Evolutionary conservation across 2,113 vertebrate species (phyloP), one percentile per base, ranked within the genome.

Genomic region (Misgurnus anguillicaudatus): DNA sequence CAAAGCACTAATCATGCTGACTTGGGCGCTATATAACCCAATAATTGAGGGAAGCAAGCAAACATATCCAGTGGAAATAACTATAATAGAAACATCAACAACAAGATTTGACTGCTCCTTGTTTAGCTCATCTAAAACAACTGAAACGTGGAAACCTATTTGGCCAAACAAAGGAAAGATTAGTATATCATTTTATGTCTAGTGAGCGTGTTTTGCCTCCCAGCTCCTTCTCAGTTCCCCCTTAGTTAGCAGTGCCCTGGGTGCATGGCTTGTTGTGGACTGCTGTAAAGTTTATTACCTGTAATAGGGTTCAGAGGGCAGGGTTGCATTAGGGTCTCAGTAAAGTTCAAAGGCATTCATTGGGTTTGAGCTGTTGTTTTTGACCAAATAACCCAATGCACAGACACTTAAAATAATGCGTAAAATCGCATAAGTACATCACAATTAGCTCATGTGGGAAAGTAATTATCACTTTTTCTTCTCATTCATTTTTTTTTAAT

Each of bases 221-320:
- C 85, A 90, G 88, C 85, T 80, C 51, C 36, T 16, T n/a, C 24
- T 55, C 31, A 19, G 8, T n/a, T 55, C 24, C 90, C 90, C 89
- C 89, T 86, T 88, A 90, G 81, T 90, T 90, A 91, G 91, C 89
- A 90, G 91, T 86, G 81, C 94, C 95, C 93, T 94, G 90, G 93
- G 95, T 97, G 94, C 94, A 96, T 94, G 95, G 95, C 94, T 97
- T 96, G 95, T 95, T 95, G 95, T 97, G 94, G 95, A 95, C 94
- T 95, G 94, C 95, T 93, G 94, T 97, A 97, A 97, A 97, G 93
- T 97, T 98, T 98, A 98, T 97, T 97, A 98, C 95, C 96, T 98
- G 96, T 96, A 95, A 95, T 95, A 95, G 94, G 94, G 95, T 94
- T 95, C 90, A 92, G 87, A 92, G 96, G 95, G 96, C 94, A 95